Evolutionary conservation across 2,888 invertebrate species (phyloP).

Genomic region (Xestia c-nigrum): DNA sequence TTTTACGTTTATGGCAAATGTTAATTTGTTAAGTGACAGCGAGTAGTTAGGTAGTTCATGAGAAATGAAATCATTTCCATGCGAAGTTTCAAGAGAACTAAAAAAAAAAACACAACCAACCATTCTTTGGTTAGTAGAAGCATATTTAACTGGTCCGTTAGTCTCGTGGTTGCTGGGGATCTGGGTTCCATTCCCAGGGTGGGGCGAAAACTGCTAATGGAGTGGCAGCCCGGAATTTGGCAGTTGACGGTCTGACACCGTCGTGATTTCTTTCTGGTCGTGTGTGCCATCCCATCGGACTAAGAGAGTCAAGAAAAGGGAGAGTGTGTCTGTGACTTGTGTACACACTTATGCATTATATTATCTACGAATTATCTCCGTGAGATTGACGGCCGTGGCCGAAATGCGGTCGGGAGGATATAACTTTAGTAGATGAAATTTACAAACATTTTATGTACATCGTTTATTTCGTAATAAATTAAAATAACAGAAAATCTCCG

Average conservation of each 20-base stretch:
- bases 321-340: no score
- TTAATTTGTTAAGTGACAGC: not conserved
- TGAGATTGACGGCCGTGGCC: no score
- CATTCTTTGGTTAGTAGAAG: not conserved
- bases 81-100: not conserved
- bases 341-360: not conserved
- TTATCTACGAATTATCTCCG: no score
- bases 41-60: not conserved
- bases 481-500: slow-evolving; percentile 24
- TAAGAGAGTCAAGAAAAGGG: no score
- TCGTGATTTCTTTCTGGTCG: not conserved
- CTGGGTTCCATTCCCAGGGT: not conserved
- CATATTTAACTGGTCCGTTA: not conserved
- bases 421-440: not conserved
- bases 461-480: slow-evolving; percentile 54
- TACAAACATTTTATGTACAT: slow-evolving; percentile 27
- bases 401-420: not conserved
- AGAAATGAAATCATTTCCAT: not conserved
- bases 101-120: no score
- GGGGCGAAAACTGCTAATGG: no score
- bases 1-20: not conserved
- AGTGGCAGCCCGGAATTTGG: not conserved
- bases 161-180: not conserved
- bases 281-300: not conserved
- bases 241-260: not conserved